Percentiles rank a stretch among this genome's conserved stretches.
phyloP scores from a whole-genome alignment of 2,888 invertebrate species.

The Morinoia aosen region DNA sequence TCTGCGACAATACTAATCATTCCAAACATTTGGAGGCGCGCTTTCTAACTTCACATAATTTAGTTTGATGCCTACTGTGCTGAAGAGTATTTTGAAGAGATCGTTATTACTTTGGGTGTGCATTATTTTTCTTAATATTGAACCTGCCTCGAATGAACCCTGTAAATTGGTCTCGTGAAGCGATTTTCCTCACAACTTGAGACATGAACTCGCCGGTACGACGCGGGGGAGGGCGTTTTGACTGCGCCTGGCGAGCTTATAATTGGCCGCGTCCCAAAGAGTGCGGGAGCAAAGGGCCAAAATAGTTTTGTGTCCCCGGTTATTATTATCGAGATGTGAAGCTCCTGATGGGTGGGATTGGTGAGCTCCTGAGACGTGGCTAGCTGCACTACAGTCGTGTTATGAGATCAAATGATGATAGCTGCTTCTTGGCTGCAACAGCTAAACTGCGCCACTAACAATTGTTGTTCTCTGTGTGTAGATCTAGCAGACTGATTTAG shows the following conservation, averaged over 20 bases:
- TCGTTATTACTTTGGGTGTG: not conserved
- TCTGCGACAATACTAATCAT: conserved; percentile 16
- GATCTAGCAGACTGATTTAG: conserved; percentile 66
- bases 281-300: not conserved
- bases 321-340: not conserved
- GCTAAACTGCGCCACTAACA: conserved; percentile 59
- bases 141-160: not conserved
- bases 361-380: not conserved
- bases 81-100: not conserved
- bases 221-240: not conserved
- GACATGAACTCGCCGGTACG: not conserved
- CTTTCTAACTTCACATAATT: not conserved
- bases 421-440: not conserved
- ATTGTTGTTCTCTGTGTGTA: conserved; percentile 67
- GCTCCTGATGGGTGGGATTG: not conserved
- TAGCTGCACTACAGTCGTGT: not conserved
- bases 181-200: not conserved
- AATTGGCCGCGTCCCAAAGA: not conserved
- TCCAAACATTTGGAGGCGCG: conserved; percentile 40
- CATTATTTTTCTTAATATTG: not conserved
- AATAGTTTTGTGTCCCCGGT: not conserved
- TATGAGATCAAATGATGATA: not conserved
- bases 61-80: not conserved
- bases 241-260: not conserved
- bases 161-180: not conserved